Evolutionary conservation across 2,888 invertebrate species (phyloP).

Genomic region (Cephus rjabovi): DNA sequence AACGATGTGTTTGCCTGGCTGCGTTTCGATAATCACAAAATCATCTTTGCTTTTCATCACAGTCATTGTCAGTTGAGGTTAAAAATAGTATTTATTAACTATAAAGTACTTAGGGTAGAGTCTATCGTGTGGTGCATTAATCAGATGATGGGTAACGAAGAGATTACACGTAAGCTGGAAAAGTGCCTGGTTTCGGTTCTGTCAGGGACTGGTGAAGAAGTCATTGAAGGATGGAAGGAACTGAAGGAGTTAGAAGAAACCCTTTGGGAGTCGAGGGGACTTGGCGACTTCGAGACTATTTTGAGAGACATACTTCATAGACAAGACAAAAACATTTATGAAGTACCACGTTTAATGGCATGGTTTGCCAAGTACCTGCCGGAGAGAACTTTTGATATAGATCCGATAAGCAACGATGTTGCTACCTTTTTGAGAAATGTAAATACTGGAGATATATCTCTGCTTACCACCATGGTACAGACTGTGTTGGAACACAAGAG

Average conservation of each 20-base stretch:
- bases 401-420: constrained; percentile 42
- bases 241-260: constrained; percentile 11
- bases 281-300: constrained; percentile 5
- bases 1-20: not conserved
- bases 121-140: not conserved
- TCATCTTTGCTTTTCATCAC: constrained; percentile 17
- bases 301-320: constrained; percentile 12
- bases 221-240: constrained; percentile 15
- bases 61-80: constrained; percentile 16
- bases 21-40: constrained; percentile 14
- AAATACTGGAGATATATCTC: constrained; percentile 36
- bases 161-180: constrained; percentile 13
- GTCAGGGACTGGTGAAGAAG: constrained; percentile 19
- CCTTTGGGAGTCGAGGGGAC: not conserved
- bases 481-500: constrained; percentile 32
- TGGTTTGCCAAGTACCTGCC: constrained; percentile 52
- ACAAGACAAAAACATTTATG: constrained; percentile 35
- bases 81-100: constrained; percentile 14
- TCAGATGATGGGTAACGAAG: constrained; percentile 15
- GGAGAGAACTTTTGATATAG: constrained; percentile 32
- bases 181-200: constrained; percentile 16
- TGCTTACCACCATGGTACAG: constrained; percentile 41
- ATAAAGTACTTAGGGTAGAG: not conserved
- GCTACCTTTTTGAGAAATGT: constrained; percentile 42
- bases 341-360: constrained; percentile 46